Evolutionary conservation across 2,888 invertebrate genomes (phyloP).

Genomic region (Phrixothrix hirtus): DNA sequence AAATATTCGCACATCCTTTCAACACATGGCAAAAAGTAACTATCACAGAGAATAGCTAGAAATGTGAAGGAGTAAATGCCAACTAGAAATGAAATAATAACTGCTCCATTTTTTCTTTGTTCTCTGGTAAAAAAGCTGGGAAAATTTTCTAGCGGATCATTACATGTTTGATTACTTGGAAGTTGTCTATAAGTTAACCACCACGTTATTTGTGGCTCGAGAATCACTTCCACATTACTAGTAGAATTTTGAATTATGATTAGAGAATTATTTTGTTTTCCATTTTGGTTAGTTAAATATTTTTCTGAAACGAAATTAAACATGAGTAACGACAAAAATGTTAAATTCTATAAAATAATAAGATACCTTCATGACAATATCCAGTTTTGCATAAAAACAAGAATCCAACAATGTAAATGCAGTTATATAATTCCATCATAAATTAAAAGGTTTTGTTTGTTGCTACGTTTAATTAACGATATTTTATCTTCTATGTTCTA

Average conservation of each 20-base stretch:
- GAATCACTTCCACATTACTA: too few species aligned
- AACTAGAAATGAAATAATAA: conserved; percentile 71
- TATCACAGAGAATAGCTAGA: conserved; percentile 87
- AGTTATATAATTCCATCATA: background rate
- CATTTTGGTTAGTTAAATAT: too few species aligned
- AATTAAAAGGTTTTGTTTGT: background rate
- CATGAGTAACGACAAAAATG: too few species aligned
- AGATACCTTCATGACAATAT: background rate
- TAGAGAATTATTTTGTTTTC: too few species aligned
- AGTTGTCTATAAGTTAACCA: too few species aligned
- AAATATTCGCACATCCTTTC: conserved; percentile 84
- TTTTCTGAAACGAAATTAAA: too few species aligned
- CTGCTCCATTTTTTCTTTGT: conserved; percentile 73
- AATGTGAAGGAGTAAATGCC: conserved; percentile 84
- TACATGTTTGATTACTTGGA: conserved; percentile 1
- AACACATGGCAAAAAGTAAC: conserved; percentile 88
- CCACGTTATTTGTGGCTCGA: too few species aligned
- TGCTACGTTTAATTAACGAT: conserved; percentile 1
- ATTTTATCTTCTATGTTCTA: background rate
- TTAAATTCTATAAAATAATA: too few species aligned
- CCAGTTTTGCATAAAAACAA: background rate
- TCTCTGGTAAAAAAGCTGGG: conserved; percentile 66
- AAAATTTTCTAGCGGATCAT: conserved; percentile 57
- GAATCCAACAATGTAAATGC: background rate
- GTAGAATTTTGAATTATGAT: too few species aligned